Percentiles rank a stretch among this genome's conserved stretches.
phyloP scores from a whole-genome alignment of 1,140 invertebrate genomes.

The Caerostris extrusa region DNA sequence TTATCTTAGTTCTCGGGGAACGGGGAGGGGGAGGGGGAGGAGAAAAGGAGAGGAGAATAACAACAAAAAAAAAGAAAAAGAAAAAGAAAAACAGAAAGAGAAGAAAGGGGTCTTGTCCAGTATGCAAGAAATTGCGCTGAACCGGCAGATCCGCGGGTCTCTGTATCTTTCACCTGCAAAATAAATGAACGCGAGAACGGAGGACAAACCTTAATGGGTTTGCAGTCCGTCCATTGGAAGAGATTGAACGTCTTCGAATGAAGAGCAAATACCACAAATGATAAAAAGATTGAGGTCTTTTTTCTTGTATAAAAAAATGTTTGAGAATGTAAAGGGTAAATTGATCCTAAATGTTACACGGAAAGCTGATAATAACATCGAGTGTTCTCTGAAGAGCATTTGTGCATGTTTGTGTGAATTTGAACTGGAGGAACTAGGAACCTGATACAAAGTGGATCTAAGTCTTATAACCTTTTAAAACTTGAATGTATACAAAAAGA shows the following conservation, averaged over 20 bases:
- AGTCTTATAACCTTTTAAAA: too few species aligned
- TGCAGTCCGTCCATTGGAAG: conserved; percentile 26
- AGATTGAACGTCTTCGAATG: conserved; percentile 41
- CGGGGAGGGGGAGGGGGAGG: too few species aligned
- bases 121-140: conserved; percentile 67
- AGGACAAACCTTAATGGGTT: conserved; percentile 34
- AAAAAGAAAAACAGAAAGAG: neutral
- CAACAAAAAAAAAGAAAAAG: neutral
- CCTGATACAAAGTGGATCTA: too few species aligned
- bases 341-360: too few species aligned
- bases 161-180: conserved; percentile 48
- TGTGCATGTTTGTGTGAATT: too few species aligned
- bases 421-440: too few species aligned
- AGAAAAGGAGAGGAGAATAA: neutral
- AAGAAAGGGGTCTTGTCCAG: neutral
- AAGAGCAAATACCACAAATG: neutral
- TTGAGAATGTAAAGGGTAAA: too few species aligned
- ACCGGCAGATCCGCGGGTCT: neutral
- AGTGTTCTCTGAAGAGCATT: too few species aligned
- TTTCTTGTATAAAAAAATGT: too few species aligned
- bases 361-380: too few species aligned
- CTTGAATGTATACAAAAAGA: too few species aligned
- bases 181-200: conserved; percentile 43
- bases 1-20: conserved; percentile 19
- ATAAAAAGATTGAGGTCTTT: neutral